phyloP scores from a whole-genome alignment of 2,797 vertebrate species.

The Nasua narica region DNA sequence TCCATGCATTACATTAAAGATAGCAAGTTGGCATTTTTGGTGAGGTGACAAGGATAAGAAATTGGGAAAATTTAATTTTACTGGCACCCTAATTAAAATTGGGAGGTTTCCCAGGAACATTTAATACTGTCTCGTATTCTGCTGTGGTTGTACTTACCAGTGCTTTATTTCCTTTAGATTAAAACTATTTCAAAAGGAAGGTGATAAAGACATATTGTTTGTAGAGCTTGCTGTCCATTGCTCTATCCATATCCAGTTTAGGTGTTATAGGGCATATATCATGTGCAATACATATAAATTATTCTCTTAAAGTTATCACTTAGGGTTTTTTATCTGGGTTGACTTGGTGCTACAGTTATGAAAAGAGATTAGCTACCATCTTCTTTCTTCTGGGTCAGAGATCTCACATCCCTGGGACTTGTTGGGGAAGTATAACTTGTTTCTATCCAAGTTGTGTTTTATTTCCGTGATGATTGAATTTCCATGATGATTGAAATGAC shows the following conservation, averaged over 20 bases:
- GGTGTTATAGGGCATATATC: background rate
- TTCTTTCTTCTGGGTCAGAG: background rate
- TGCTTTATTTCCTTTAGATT: background rate
- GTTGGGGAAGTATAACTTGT: background rate
- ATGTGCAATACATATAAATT: background rate
- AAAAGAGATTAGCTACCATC: background rate
- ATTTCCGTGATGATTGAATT: background rate
- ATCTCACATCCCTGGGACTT: background rate
- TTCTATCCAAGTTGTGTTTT: background rate
- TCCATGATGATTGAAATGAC: background rate
- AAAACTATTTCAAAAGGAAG: slow-evolving; percentile 18
- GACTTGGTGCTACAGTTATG: background rate
- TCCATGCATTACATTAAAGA: background rate
- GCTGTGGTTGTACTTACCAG: background rate
- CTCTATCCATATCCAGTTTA: background rate
- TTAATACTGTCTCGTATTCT: background rate
- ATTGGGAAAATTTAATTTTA: slow-evolving; percentile 35
- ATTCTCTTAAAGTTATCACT: background rate
- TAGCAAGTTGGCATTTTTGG: background rate
- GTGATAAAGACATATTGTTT: background rate
- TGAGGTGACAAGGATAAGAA: background rate
- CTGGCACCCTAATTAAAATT: slow-evolving; percentile 16
- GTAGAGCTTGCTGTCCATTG: background rate
- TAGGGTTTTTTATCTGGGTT: background rate
- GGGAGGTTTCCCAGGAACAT: background rate